Conservation (phyloP, 2,113 vertebrate genomes). For the Hymenochirus boettgeri region DNA sequence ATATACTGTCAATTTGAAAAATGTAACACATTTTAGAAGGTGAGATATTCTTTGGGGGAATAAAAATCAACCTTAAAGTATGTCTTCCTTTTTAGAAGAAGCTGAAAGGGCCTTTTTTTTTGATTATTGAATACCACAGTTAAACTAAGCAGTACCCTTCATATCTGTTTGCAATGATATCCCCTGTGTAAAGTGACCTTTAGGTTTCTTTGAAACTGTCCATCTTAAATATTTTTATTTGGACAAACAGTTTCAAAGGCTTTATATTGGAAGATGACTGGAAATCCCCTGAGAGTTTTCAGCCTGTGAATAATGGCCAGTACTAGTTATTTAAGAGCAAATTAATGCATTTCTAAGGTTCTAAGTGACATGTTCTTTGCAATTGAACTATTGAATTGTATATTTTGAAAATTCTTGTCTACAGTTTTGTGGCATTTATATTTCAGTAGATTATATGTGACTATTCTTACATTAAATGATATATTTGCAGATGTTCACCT, state of each 20-base stretch:
- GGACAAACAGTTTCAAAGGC: conserved; percentile 31
- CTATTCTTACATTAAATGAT: too few relatives aligned
- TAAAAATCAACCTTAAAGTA: not conserved
- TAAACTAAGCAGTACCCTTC: conserved; percentile 19
- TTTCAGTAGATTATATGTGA: conserved; percentile 2
- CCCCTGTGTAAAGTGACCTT: conserved; percentile 38
- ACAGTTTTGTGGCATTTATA: conserved; percentile 6
- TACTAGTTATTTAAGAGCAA: conserved; percentile 36
- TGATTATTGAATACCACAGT: conserved; percentile 10
- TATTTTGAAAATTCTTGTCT: conserved; percentile 28
- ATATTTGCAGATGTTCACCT: too few relatives aligned
- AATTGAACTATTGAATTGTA: conserved; percentile 12
- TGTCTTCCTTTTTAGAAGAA: conserved; percentile 13
- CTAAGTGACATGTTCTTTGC: conserved; percentile 24
- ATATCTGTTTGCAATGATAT: conserved; percentile 18
- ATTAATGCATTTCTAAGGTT: conserved; percentile 27
- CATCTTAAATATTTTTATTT: conserved; percentile 42
- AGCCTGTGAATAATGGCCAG: conserved; percentile 24
- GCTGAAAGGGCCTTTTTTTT: conserved; percentile 13
- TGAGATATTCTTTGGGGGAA: too few relatives aligned
- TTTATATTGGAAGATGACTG: conserved; percentile 32
- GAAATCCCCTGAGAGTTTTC: conserved; percentile 19
- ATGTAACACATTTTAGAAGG: too few relatives aligned
- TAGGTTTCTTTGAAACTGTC: conserved; percentile 42
- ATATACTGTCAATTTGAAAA: too few relatives aligned